Evolutionary conservation across 2,113 vertebrate species (phyloP), one percentile per base, ranked within the genome.

Genomic region (Pogonocichla stellata): DNA sequence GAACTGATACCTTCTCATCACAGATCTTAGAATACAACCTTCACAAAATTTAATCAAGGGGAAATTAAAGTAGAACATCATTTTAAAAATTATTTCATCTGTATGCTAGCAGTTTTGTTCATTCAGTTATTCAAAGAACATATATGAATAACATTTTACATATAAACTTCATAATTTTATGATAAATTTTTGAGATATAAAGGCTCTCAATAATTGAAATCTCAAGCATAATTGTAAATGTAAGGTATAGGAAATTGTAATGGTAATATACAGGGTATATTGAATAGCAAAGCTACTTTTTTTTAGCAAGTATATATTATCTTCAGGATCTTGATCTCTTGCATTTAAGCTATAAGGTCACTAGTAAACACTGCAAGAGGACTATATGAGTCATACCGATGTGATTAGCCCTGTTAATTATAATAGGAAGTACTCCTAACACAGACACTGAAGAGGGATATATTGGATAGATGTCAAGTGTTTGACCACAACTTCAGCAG

Each of bases 31-130:
- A 67, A 92, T 94, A 84, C 31, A 86, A 85, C 62, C 42, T 90
- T 51, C 56, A 81, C 48, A 87, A 80, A 95, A 94, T 92, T 90
- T 95, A 93, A 92, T 95, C 80, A 90, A 72, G 84, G n/a, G 66
- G 81, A 96, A 97, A 97, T 89, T 88, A 73, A 87, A 92, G 20
- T 38, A 71, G n/a, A 92, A 89, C 9, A 86, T 86, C 34, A 58
- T 71, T 87, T 47, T 26, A 91, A 91, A 88, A 82, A 88, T 8
- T 50, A 11, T 69, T 47, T 58, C 65, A 65, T 31, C 24, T 65
- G 24, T 74, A 58, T 73, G 5, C 18, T 62, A 78, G 42, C 3
- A 72, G 51, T 85, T 96, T 80, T 72, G 8, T 56, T 83, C n/a
- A 78, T 90, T 91, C 84, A 72, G 12, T 34, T 94, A 80, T 80